Conservation (phyloP, 2,888 invertebrate genomes). For the Pollenia labialis region DNA sequence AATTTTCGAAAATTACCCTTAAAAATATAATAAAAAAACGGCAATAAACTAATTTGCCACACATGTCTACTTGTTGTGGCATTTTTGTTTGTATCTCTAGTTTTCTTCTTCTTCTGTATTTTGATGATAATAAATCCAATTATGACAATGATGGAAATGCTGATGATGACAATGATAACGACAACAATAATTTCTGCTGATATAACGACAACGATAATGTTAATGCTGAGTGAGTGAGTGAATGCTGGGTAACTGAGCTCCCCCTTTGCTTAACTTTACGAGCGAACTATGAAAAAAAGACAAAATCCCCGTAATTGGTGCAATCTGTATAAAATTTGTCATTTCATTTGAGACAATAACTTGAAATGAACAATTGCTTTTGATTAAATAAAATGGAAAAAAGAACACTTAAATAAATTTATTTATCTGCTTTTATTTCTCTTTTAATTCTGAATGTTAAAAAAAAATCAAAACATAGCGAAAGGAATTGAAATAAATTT, state of each 20-base stretch:
- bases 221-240: conserved; percentile 40
- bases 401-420: conserved; percentile 48
- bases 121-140: conserved; percentile 72
- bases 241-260: neutral
- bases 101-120: neutral
- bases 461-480: conserved; percentile 52
- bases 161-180: conserved; percentile 38
- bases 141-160: conserved; percentile 65
- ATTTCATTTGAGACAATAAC: conserved; percentile 68
- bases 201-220: conserved; percentile 42
- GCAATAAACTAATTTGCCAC: conserved; percentile 51
- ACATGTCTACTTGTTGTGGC: conserved; percentile 29
- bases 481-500: conserved; percentile 69
- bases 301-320: conserved; percentile 53
- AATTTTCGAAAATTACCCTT: conserved; percentile 62
- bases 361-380: conserved; percentile 76
- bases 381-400: conserved; percentile 73
- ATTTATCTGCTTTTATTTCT: conserved; percentile 15
- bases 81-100: neutral
- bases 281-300: conserved; percentile 20
- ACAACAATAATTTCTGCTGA: conserved; percentile 33
- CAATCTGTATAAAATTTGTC: conserved; percentile 67
- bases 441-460: neutral
- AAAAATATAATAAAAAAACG: conserved; percentile 22
- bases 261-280: conserved; percentile 21